Evolutionary conservation across 2,797 vertebrate genomes (phyloP).

Genomic region (Onychomys arenicola): DNA sequence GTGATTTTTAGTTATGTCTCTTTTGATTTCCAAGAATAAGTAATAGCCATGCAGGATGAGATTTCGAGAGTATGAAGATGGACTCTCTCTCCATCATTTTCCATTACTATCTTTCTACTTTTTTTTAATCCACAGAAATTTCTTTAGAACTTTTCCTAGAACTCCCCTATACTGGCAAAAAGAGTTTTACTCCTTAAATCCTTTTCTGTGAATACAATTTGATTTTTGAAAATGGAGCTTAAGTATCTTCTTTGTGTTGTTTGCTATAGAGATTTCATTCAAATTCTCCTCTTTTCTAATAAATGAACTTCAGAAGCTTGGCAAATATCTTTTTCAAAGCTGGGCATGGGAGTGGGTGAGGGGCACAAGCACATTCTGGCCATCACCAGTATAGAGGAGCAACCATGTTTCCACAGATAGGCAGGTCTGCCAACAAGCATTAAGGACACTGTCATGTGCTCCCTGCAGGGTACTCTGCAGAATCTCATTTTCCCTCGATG

Average conservation of each 20-base stretch:
- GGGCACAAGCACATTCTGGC: background rate
- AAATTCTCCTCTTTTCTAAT: constrained; percentile 50
- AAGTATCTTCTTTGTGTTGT: constrained; percentile 49
- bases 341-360: constrained; percentile 9
- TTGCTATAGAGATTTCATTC: constrained; percentile 60
- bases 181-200: background rate
- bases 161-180: constrained; percentile 14
- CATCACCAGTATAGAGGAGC: constrained; percentile 37
- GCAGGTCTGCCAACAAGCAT: constrained; percentile 66
- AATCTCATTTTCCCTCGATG: constrained; percentile 57
- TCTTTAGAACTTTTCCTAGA: constrained; percentile 57
- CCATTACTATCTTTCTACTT: constrained; percentile 30
- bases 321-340: constrained; percentile 55
- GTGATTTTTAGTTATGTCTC: background rate
- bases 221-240: constrained; percentile 62
- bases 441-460: constrained; percentile 64
- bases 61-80: constrained; percentile 36
- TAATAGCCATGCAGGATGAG: background rate
- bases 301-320: constrained; percentile 55
- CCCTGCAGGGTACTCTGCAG: constrained; percentile 50
- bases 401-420: constrained; percentile 72
- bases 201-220: constrained; percentile 54
- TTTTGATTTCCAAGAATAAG: background rate
- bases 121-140: constrained; percentile 43
- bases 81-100: constrained; percentile 2